A percentile compares a stretch with the other conserved stretches of the same genome.
These are phyloP conservation scores for Syrrhaptes paradoxus DNA, from an alignment of 2,113 vertebrate genomes.

Conservation along the genomic window DNA sequence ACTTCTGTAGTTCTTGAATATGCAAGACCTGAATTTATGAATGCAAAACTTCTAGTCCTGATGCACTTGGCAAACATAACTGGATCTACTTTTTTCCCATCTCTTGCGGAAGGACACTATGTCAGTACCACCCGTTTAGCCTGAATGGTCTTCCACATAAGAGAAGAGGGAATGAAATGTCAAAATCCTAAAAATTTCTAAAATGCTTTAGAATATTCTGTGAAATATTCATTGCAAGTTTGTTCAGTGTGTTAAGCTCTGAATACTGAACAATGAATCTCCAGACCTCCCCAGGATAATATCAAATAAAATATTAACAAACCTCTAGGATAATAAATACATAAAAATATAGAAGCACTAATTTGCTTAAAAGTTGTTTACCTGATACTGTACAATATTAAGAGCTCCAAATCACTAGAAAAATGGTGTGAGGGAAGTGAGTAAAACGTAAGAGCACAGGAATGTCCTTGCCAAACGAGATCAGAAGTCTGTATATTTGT, in stretches of 20 bases:
- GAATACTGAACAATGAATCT: not conserved
- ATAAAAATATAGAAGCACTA: not conserved
- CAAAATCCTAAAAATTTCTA: not conserved
- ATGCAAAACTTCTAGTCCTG: not conserved
- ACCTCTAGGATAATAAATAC: not conserved
- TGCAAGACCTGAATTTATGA: not conserved
- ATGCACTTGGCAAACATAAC: not conserved
- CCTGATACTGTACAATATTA: not conserved
- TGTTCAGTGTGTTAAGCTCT: not conserved
- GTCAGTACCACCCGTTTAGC: not conserved
- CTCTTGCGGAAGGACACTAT: not conserved
- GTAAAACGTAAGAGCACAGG: not conserved
- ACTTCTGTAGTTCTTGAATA: not conserved
- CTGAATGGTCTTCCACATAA: not conserved
- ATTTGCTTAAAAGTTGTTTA: not conserved
- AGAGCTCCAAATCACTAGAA: not conserved
- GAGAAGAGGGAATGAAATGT: not conserved
- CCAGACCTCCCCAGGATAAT: not conserved
- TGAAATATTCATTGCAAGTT: not conserved
- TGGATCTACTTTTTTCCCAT: not conserved
- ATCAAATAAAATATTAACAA: not conserved
- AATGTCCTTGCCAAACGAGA: not conserved
- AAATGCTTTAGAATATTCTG: not conserved
- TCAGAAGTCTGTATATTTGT: not conserved
- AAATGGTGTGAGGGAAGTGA: not conserved